Percentiles rank a stretch among this genome's conserved stretches.
Evolutionary conservation across 2,113 vertebrate species (phyloP).

Genomic region (Charadrius vociferus): DNA sequence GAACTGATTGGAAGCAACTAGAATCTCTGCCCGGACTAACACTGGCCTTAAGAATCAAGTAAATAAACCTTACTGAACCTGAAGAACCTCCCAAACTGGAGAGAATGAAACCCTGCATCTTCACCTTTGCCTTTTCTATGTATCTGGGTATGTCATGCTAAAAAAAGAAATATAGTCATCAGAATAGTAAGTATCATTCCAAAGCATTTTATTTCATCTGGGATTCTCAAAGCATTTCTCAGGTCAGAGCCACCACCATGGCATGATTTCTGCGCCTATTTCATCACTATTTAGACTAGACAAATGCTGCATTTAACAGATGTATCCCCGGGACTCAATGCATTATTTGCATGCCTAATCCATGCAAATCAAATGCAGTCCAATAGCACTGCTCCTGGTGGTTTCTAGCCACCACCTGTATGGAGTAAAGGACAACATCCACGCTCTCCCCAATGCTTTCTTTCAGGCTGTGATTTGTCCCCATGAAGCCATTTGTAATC

Average conservation of each 20-base stretch:
- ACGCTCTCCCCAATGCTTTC: rapidly evolving
- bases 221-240: neutral
- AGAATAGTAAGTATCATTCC: neutral
- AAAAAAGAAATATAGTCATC: neutral
- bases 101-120: neutral
- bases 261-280: neutral
- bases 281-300: neutral
- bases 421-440: neutral
- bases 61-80: neutral
- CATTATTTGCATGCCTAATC: neutral
- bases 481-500: neutral
- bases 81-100: neutral
- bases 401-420: neutral
- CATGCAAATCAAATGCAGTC: neutral
- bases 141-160: neutral
- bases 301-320: neutral
- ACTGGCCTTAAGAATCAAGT: neutral
- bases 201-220: neutral
- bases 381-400: neutral
- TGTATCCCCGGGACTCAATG: neutral
- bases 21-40: neutral
- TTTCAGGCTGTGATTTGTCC: neutral
- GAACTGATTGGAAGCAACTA: neutral
- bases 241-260: neutral
- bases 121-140: slow-evolving; percentile 33